A percentile compares a stretch with the other conserved stretches of the same genome.
Evolutionary conservation across 2,797 vertebrate genomes (phyloP).

Genomic region (Pygocentrus nattereri): DNA sequence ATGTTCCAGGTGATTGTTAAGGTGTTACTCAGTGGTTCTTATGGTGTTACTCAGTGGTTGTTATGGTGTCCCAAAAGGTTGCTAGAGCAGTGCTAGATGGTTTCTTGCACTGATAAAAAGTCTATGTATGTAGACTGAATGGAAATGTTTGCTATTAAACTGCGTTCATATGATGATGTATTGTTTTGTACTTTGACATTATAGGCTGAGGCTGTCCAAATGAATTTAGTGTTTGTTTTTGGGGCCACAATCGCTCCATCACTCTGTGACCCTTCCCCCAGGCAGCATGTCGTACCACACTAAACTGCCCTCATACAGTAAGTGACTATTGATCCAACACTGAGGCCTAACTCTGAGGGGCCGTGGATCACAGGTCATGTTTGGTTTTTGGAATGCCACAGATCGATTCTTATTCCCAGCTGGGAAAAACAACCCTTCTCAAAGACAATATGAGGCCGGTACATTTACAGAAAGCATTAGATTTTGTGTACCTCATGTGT

Average conservation of each 20-base stretch:
- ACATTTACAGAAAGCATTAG: background rate
- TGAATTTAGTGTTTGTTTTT: background rate
- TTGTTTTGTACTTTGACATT: background rate
- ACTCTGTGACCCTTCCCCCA: background rate
- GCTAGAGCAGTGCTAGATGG: too few species aligned
- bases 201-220: background rate
- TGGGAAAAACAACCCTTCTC: conserved; percentile 4
- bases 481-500: background rate
- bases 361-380: conserved; percentile 28
- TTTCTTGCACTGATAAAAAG: too few species aligned
- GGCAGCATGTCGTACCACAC: conserved; percentile 8
- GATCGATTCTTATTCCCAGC: conserved; percentile 44
- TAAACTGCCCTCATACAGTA: conserved; percentile 6
- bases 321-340: conserved; percentile 46
- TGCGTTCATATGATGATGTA: too few species aligned
- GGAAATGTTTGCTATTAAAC: too few species aligned
- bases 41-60: too few species aligned
- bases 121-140: too few species aligned
- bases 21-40: too few species aligned
- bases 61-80: too few species aligned
- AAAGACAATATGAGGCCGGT: background rate
- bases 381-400: conserved; percentile 25
- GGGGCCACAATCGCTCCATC: background rate
- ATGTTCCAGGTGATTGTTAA: too few species aligned
- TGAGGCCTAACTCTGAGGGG: conserved; percentile 12